Base-by-base conservation (phyloP, 2,797 vertebrate species). In the Typhlichthys eigenmanni region DNA sequence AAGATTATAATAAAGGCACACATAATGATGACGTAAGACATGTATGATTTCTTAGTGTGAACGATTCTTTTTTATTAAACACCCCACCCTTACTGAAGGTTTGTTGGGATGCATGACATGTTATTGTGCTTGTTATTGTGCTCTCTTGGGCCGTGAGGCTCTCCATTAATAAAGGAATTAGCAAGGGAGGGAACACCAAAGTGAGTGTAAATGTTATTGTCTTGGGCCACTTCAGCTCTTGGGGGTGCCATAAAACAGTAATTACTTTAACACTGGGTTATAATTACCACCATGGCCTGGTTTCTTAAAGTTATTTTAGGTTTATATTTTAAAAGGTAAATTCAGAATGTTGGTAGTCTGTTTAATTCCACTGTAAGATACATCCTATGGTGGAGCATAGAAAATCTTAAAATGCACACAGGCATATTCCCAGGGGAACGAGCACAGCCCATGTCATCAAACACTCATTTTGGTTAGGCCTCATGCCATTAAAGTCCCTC, bases 391-490 rank as follows among this genome's bases (percentile, higher is more conserved):
- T 34, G 43, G 14, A 47, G 43, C 8, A 8, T 5, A 29, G 24
- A 29, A 29, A 29, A 29, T 29, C 24, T 29, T 29, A 43, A 43
- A 93, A 92, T 87, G 85, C 82, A 84, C 84, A 81, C 79, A 82
- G 72, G 62, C 72, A 55, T 67, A 50, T 67, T 91, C 90, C 77
- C 91, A 62, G 14, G 86, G 82, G 90, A 43, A 84, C 16, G 74
- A 74, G 71, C 78, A 81, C 72, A 74, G 77, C 74, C 87, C 84
- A 47, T 65, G 80, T 87, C 88, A 91, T 94, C 91, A 93, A 93
- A 92, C 88, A 90, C 86, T 91, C 91, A 92, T 93, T 92, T 86
- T 85, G 82, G 76, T 78, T 83, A 76, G 84, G 89, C 87, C 88
- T 91, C 86, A 89, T 91, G 84, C 82, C 63, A 80, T 85, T 88